phyloP scores from a whole-genome alignment of 2,797 vertebrate species.

The Malacoraja senta region DNA sequence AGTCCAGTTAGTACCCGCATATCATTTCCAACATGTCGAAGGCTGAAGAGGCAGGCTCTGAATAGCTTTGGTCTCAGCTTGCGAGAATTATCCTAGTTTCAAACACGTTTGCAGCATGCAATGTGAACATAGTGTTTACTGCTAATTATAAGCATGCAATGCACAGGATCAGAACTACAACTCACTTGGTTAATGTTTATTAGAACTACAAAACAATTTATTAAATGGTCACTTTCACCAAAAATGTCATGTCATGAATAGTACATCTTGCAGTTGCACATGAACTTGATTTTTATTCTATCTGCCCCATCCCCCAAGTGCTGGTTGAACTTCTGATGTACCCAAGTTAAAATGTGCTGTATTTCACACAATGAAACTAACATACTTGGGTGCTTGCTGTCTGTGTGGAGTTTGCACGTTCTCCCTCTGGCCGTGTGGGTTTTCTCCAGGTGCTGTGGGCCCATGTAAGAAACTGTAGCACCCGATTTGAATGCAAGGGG shows the following conservation, averaged over 20 bases:
- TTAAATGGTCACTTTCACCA: background rate
- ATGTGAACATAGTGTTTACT: background rate
- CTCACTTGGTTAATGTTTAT: background rate
- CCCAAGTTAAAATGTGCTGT: background rate
- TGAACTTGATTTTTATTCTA: background rate
- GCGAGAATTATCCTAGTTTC: conserved; percentile 49
- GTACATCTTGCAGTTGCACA: background rate
- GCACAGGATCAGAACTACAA: background rate
- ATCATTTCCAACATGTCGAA: conserved; percentile 54
- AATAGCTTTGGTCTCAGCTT: conserved; percentile 51
- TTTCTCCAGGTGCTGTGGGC: too few relatives aligned
- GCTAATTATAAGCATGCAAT: background rate
- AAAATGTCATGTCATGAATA: background rate
- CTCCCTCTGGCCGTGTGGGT: too few relatives aligned
- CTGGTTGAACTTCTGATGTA: background rate
- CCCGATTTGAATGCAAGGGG: background rate
- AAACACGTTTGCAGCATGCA: conserved; percentile 45
- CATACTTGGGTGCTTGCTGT: background rate
- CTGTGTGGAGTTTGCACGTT: too few relatives aligned
- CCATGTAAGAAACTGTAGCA: too few relatives aligned
- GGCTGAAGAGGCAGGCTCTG: conserved; percentile 55
- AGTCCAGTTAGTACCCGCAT: conserved; percentile 48
- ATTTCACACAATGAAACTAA: background rate
- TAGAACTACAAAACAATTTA: background rate
- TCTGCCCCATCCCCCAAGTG: background rate